Evolutionary conservation across 2,888 invertebrate species (phyloP).

Genomic region (Aphodius sticticus): DNA sequence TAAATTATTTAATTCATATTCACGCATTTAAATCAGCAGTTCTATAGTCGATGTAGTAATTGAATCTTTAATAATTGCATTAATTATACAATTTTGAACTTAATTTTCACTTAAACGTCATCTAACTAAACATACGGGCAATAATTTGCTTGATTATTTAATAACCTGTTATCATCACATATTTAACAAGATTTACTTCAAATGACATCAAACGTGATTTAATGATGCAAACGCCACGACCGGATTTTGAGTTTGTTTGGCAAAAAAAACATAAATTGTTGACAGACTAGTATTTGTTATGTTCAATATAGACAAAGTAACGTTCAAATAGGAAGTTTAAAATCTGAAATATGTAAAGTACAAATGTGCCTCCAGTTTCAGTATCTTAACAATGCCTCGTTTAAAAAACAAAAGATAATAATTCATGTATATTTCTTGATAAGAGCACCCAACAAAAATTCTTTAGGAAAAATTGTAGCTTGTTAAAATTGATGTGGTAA

Average conservation of each 20-base stretch:
- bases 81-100: background rate
- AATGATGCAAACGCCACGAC: too few relatives aligned
- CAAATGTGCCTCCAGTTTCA: background rate
- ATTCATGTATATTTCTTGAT: background rate
- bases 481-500: too few relatives aligned
- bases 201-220: too few relatives aligned
- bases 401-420: background rate
- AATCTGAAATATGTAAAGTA: too few relatives aligned
- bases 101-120: background rate
- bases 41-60: background rate
- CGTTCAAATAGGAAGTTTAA: too few relatives aligned
- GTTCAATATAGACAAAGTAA: background rate
- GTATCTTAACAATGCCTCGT: background rate
- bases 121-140: background rate
- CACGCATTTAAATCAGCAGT: too few relatives aligned
- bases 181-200: background rate
- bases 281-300: background rate
- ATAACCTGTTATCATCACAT: background rate
- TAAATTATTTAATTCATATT: too few relatives aligned
- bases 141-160: background rate
- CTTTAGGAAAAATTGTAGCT: background rate
- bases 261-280: background rate
- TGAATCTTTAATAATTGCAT: background rate
- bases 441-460: background rate
- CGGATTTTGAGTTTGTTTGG: background rate